A percentile compares a stretch with the other conserved stretches of the same genome.
Conservation (phyloP, 1,140 invertebrate genomes). For the Diprion similis region DNA sequence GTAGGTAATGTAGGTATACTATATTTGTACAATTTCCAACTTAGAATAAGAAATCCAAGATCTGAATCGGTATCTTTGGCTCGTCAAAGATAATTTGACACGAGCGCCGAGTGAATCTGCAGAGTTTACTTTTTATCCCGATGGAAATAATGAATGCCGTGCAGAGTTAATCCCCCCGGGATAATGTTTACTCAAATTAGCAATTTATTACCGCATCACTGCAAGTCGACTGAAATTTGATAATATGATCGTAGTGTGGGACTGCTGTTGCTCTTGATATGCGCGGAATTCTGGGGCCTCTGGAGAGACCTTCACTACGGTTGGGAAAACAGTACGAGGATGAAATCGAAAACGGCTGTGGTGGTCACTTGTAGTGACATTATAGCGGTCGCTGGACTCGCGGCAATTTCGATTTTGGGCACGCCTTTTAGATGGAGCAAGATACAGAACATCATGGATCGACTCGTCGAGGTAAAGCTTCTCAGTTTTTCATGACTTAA, state of each 20-base stretch:
- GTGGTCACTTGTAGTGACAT: slow-evolving; percentile 53
- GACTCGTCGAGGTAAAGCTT: slow-evolving; percentile 44
- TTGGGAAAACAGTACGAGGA: slow-evolving; percentile 52
- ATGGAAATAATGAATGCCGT: too few species aligned
- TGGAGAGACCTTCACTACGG: slow-evolving; percentile 54
- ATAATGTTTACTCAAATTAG: too few species aligned
- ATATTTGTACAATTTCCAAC: too few species aligned
- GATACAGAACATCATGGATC: slow-evolving; percentile 42
- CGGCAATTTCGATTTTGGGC: slow-evolving; percentile 38
- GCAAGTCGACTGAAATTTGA: too few species aligned
- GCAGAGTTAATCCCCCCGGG: too few species aligned
- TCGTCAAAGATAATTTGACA: too few species aligned
- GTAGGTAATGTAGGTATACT: too few species aligned
- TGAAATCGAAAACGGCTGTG: slow-evolving; percentile 51
- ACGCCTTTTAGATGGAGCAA: slow-evolving; percentile 48
- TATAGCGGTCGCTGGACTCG: slow-evolving; percentile 42
- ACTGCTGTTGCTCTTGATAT: slow-evolving; percentile 34
- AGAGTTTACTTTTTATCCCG: too few species aligned
- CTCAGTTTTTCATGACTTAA: background rate
- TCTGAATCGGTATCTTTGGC: too few species aligned
- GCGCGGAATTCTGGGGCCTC: slow-evolving; percentile 45
- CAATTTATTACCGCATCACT: too few species aligned
- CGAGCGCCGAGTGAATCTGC: too few species aligned
- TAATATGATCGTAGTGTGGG: slow-evolving; percentile 27
- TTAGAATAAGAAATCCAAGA: too few species aligned